These are phyloP conservation scores for Blennius ocellaris DNA, from an alignment of 2,113 vertebrate species.

Conservation along the genomic window DNA sequence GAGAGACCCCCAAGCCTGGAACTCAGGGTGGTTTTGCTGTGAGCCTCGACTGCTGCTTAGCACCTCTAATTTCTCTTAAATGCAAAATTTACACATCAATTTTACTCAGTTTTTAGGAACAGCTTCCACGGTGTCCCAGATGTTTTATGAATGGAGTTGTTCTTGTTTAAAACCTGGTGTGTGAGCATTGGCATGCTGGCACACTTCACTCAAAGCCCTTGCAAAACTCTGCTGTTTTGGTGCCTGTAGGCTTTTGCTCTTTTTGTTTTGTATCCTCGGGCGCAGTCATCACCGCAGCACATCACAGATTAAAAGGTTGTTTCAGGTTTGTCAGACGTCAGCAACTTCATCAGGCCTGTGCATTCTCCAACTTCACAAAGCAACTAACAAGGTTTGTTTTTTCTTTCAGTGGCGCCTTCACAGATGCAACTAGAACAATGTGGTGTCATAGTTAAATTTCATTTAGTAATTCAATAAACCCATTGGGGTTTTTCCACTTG, in stretches of 20 bases:
- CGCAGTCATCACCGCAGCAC: background rate
- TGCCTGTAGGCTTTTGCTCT: background rate
- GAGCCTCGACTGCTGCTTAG: too few relatives aligned
- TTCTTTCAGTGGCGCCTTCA: background rate
- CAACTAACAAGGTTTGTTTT: slow-evolving; percentile 35
- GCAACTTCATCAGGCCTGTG: slow-evolving; percentile 1
- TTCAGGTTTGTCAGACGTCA: background rate
- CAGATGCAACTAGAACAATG: background rate
- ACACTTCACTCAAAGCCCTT: background rate
- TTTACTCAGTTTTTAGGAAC: too few relatives aligned
- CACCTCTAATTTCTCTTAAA: too few relatives aligned
- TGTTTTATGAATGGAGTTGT: too few relatives aligned
- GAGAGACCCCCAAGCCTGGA: too few relatives aligned
- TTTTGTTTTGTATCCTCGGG: background rate
- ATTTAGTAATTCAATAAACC: slow-evolving; percentile 4
- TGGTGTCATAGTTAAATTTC: slow-evolving; percentile 7
- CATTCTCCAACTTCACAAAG: slow-evolving; percentile 3
- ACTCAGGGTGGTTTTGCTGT: too few relatives aligned
- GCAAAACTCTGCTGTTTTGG: background rate
- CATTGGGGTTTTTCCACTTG: background rate
- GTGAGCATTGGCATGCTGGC: background rate
- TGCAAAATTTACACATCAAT: too few relatives aligned
- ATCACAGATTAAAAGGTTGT: slow-evolving; percentile 6
- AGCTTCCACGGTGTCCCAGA: too few relatives aligned
- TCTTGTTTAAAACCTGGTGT: background rate